Conservation (phyloP, 92 coral and sea anemone species). For the Galaxea fascicularis region DNA sequence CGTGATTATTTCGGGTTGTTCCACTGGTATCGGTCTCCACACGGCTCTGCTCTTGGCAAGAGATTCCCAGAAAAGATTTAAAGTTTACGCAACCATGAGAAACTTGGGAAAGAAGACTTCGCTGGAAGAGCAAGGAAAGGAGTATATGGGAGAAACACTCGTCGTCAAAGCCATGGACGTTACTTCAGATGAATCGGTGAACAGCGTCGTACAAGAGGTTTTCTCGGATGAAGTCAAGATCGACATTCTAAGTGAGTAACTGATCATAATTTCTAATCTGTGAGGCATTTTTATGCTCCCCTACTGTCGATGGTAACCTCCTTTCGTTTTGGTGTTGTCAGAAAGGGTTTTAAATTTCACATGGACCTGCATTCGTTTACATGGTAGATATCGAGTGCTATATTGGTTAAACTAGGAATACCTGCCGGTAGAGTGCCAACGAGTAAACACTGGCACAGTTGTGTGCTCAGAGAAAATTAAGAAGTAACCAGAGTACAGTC, state of each 20-base stretch:
- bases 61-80: constrained; percentile 79
- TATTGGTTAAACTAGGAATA: no score
- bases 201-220: constrained; percentile 69
- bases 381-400: no score
- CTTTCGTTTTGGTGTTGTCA: no score
- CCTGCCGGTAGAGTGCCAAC: no score
- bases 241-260: constrained; percentile 80
- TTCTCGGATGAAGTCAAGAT: constrained; percentile 77
- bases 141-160: constrained; percentile 69
- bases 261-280: not conserved
- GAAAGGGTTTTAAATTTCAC: no score
- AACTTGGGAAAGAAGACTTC: constrained; percentile 73
- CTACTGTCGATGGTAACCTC: not conserved
- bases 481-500: no score
- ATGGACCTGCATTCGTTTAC: no score
- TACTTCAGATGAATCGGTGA: constrained; percentile 87
- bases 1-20: constrained; percentile 89
- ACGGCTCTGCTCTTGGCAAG: constrained; percentile 85
- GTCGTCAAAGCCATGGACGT: constrained; percentile 78
- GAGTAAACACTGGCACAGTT: no score
- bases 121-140: constrained; percentile 71
- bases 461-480: no score
- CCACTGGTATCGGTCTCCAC: constrained; percentile 86
- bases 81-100: constrained; percentile 94
- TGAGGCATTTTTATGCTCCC: not conserved